A percentile compares a stretch with the other conserved stretches of the same genome.
These are phyloP conservation scores for Mustela nigripes DNA, from an alignment of 2,113 vertebrate species.

Conservation along the genomic window DNA sequence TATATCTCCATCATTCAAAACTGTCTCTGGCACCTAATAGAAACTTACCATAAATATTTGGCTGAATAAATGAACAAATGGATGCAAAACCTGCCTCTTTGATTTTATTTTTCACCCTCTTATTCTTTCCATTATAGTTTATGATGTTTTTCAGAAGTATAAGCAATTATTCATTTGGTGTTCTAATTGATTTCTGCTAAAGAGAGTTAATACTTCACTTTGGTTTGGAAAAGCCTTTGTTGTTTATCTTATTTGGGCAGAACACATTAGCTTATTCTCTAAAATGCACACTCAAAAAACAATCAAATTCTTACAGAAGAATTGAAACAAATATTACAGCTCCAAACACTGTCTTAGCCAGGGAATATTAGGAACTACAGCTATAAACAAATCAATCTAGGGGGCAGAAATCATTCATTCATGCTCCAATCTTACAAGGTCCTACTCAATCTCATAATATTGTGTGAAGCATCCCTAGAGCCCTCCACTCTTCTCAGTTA, in stretches of 20 bases:
- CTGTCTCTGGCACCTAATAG: neutral
- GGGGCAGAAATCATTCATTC: constrained; percentile 29
- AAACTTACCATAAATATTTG: neutral
- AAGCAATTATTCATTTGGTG: constrained; percentile 41
- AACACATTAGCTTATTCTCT: constrained; percentile 42
- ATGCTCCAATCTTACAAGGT: neutral
- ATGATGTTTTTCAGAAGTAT: neutral
- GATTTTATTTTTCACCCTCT: neutral
- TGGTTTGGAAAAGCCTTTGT: neutral
- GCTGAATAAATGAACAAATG: neutral
- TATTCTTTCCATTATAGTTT: constrained; percentile 34
- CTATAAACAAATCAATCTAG: constrained; percentile 23
- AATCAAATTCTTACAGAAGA: constrained; percentile 5
- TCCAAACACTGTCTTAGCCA: neutral
- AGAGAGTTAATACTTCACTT: constrained; percentile 45
- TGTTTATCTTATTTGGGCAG: neutral
- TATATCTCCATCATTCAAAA: neutral
- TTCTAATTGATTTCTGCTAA: constrained; percentile 61
- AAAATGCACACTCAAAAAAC: constrained; percentile 23
- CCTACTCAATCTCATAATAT: constrained; percentile 42
- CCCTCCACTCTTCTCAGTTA: constrained; percentile 5
- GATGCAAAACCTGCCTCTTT: neutral
- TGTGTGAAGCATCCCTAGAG: neutral
- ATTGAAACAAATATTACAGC: constrained; percentile 43
- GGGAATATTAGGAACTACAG: neutral